phyloP scores from a whole-genome alignment of 2,113 vertebrate species.

The Ursus arctos region DNA sequence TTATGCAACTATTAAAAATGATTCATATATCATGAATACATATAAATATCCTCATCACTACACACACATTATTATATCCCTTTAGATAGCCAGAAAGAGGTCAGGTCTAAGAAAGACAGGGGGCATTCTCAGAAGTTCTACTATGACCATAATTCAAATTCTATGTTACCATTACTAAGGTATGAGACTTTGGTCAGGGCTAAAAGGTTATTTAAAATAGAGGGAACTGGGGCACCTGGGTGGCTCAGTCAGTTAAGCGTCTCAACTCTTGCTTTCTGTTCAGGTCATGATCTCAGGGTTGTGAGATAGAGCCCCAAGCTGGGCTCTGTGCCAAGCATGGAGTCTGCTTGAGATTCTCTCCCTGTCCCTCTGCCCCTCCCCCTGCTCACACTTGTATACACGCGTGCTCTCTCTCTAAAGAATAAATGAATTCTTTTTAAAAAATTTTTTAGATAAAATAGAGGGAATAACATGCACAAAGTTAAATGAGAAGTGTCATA shows the following conservation, averaged over 20 bases:
- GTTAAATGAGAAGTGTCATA: slow-evolving; percentile 12
- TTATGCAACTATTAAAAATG: slow-evolving; percentile 14
- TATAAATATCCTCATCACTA: background rate
- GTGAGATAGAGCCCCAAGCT: background rate
- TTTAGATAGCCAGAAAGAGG: background rate
- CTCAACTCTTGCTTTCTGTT: background rate
- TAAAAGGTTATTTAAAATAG: background rate
- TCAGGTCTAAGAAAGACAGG: background rate
- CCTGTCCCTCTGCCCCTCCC: background rate
- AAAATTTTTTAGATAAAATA: background rate
- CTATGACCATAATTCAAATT: slow-evolving; percentile 16
- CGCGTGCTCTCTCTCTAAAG: background rate
- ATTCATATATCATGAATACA: background rate
- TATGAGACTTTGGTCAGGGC: background rate
- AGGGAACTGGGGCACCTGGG: background rate
- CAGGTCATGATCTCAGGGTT: background rate
- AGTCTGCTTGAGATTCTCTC: background rate
- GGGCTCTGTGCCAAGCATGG: background rate
- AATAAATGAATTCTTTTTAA: background rate
- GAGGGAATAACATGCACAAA: background rate
- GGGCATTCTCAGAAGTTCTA: background rate
- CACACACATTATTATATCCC: background rate
- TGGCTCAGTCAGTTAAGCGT: background rate
- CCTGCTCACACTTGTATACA: background rate
- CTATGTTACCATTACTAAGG: background rate